Evolutionary conservation across 2,113 vertebrate species (phyloP), one percentile per base, ranked within the genome.

Genomic region (Oncorhynchus keta): DNA sequence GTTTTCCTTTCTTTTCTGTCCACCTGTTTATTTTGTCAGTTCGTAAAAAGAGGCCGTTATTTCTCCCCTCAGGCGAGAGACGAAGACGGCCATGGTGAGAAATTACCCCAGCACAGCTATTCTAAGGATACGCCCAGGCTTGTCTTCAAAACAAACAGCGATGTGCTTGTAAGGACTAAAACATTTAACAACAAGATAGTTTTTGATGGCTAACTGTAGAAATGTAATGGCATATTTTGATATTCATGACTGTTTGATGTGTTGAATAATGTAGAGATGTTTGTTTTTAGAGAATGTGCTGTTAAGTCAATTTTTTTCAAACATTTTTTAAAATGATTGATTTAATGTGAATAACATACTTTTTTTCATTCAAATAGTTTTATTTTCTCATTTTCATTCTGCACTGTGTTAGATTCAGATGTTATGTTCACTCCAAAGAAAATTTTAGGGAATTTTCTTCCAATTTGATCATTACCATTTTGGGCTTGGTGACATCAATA

Each of bases 81-180:
- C 94, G 97, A 98, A 96, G 96, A 97, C 95, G 96, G 96, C 96
- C 95, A 95, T 95, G 96, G 94, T 96, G 96, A 96, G 95, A 97
- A 94, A 96, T 97, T 98, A 87, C 96, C 95, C 94, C 96, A 95
- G 95, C 96, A 96, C 95, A 95, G 96, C 97, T 98, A 95, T 97
- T 93, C 96, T 97, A 97, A 98, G 97, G 97, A 98, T 95, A 96
- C 97, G 94, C 94, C 98, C 95, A 97, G 97, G 95, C 96, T 99
- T 99, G 97, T 97, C 96, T 98, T 97, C 97, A 99, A 98, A 96
- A 97, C 96, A 97, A 99, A 98, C 97, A 97, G 96, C 97, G 97
- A 99, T 97, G 96, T 98, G 94, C 96, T 99, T 99, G 97, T 99
- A 99, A 99, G 97, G 96, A 91, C 96, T 94, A 92, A 96, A 92